These are phyloP conservation scores for Protonemura montana DNA, from an alignment of 2,888 invertebrate species.

Conservation along the genomic window DNA sequence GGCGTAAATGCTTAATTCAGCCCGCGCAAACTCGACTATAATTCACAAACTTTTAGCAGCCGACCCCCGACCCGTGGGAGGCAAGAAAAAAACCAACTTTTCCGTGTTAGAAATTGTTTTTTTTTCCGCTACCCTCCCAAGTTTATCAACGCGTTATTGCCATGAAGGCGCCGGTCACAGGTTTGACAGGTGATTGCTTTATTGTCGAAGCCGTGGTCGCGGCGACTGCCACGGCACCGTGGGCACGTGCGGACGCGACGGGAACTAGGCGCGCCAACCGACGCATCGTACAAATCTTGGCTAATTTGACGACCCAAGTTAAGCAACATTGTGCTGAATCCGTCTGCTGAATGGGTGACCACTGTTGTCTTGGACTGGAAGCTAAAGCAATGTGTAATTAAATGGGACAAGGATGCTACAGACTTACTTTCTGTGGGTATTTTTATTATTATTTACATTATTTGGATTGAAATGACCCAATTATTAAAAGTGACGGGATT, in stretches of 20 bases:
- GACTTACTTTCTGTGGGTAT: too few species aligned
- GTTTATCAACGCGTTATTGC: background rate
- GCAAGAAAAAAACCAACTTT: background rate
- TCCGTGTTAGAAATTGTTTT: background rate
- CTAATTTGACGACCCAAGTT: too few species aligned
- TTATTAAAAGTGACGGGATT: too few species aligned
- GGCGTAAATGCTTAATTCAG: constrained; percentile 12
- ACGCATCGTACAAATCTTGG: too few species aligned
- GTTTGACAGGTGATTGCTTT: background rate
- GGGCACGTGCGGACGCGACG: background rate
- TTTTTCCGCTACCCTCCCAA: background rate
- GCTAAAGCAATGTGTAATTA: too few species aligned
- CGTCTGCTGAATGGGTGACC: too few species aligned
- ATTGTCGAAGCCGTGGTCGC: background rate
- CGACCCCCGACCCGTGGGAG: background rate
- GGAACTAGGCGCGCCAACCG: too few species aligned
- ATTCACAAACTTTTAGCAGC: background rate
- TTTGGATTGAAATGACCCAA: too few species aligned
- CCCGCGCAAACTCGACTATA: background rate
- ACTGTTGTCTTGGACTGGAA: too few species aligned
- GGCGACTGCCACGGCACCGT: background rate
- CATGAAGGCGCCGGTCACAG: background rate
- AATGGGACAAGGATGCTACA: too few species aligned
- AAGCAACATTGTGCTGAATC: too few species aligned
- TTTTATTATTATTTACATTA: too few species aligned